Conservation (phyloP, 1,140 invertebrate genomes). For the Helicoverpa zea region DNA sequence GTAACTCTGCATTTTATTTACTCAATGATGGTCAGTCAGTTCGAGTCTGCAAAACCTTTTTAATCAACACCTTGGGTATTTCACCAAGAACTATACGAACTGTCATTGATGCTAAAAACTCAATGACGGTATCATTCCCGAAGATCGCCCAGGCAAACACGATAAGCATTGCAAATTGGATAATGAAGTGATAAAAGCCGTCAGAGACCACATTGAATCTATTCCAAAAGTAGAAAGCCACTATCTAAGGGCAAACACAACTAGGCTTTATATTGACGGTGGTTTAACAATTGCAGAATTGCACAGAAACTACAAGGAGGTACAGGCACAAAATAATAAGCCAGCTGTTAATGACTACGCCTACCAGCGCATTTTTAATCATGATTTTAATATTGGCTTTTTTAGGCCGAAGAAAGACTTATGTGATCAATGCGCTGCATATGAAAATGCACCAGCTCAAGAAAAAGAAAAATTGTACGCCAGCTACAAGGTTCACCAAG, state of each 20-base stretch:
- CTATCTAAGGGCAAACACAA: conserved; percentile 65
- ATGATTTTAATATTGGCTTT: too few species aligned
- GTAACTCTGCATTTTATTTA: conserved; percentile 60
- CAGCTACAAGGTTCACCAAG: background rate
- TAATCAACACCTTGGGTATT: conserved; percentile 55
- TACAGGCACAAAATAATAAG: conserved; percentile 54
- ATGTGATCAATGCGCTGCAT: conserved; percentile 59
- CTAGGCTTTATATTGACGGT: conserved; percentile 69
- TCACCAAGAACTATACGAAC: conserved; percentile 52
- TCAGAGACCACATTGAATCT: conserved; percentile 69
- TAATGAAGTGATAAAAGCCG: conserved; percentile 58
- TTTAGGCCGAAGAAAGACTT: conserved; percentile 65
- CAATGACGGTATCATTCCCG: conserved; percentile 42
- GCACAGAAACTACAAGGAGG: conserved; percentile 54
- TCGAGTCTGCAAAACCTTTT: conserved; percentile 52
- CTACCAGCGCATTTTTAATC: conserved; percentile 61
- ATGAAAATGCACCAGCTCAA: conserved; percentile 51
- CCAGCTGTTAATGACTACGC: conserved; percentile 60
- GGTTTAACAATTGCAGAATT: conserved; percentile 68
- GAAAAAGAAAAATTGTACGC: conserved; percentile 17
- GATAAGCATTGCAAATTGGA: conserved; percentile 64
- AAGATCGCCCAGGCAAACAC: conserved; percentile 62
- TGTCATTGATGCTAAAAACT: conserved; percentile 50
- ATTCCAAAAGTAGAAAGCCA: conserved; percentile 71
- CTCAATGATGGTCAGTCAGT: conserved; percentile 53